Percentiles rank a stretch among this genome's conserved stretches.
These are phyloP conservation scores for Lepisosteus oculatus DNA, from an alignment of 2,113 vertebrate genomes.

Conservation along the genomic window DNA sequence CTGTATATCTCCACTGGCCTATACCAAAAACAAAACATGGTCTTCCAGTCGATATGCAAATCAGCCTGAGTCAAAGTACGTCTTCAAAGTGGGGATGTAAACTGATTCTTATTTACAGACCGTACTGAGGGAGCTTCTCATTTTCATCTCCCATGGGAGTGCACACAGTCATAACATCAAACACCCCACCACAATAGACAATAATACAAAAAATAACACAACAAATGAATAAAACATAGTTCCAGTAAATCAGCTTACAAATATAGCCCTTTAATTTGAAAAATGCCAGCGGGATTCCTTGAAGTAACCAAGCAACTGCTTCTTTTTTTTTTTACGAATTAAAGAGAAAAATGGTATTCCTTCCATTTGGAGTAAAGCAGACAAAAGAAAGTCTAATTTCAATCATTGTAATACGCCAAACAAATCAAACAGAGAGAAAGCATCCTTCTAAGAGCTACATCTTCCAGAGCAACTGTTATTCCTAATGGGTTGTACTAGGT, in stretches of 20 bases:
- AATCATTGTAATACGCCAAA: neutral
- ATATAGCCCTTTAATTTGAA: constrained; percentile 31
- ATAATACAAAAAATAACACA: constrained; percentile 38
- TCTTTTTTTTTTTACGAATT: neutral
- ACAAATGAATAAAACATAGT: constrained; percentile 53
- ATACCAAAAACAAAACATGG: no score
- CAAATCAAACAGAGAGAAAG: no score
- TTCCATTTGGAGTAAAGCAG: neutral
- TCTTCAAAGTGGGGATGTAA: no score
- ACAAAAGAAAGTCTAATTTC: neutral
- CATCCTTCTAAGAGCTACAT: no score
- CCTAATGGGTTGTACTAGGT: no score
- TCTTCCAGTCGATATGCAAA: no score
- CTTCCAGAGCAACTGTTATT: no score
- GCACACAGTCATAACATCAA: neutral
- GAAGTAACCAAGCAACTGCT: constrained; percentile 29
- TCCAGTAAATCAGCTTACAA: constrained; percentile 30
- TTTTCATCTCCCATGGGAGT: no score
- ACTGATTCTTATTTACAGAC: no score
- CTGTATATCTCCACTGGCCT: no score
- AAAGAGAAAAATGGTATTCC: neutral
- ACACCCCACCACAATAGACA: constrained; percentile 45
- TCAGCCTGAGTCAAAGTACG: no score
- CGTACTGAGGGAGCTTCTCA: no score
- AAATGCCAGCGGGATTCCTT: constrained; percentile 43